These are phyloP conservation scores for Lasioglossum baleicum DNA, from an alignment of 1,140 invertebrate species.

Conservation along the genomic window DNA sequence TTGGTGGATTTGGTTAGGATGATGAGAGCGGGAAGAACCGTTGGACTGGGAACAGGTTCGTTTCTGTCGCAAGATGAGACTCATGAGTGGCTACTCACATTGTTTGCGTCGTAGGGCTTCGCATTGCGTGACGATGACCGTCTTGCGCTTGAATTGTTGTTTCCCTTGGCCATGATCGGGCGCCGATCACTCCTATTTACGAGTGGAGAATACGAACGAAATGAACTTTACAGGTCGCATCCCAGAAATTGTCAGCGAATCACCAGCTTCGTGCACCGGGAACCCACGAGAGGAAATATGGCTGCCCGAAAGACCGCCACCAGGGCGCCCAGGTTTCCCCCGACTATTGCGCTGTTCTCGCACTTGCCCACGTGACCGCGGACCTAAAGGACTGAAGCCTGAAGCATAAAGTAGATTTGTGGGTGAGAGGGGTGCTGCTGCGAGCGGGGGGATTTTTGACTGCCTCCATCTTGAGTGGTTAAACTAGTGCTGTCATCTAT, in stretches of 20 bases:
- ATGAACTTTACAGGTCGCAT: constrained; percentile 51
- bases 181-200: constrained; percentile 54
- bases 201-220: constrained; percentile 44
- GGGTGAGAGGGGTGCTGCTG: too few relatives aligned
- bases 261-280: constrained; percentile 62
- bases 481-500: too few relatives aligned
- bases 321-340: constrained; percentile 65
- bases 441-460: too few relatives aligned
- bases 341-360: constrained; percentile 43
- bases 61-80: constrained; percentile 22
- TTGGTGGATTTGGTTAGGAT: background rate
- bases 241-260: constrained; percentile 67
- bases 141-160: constrained; percentile 66
- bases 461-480: too few relatives aligned
- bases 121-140: constrained; percentile 64
- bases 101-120: constrained; percentile 76
- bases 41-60: constrained; percentile 16
- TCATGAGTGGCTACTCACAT: constrained; percentile 71
- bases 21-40: constrained; percentile 27
- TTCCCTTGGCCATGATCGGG: constrained; percentile 64
- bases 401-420: too few relatives aligned
- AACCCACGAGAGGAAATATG: constrained; percentile 74
- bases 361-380: constrained; percentile 41
- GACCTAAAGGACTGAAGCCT: too few relatives aligned
- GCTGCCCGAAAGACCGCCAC: constrained; percentile 71